A percentile compares a stretch with the other conserved stretches of the same genome.
Conservation (phyloP, 2,113 vertebrate genomes). For the Puffinus mauretanicus region DNA sequence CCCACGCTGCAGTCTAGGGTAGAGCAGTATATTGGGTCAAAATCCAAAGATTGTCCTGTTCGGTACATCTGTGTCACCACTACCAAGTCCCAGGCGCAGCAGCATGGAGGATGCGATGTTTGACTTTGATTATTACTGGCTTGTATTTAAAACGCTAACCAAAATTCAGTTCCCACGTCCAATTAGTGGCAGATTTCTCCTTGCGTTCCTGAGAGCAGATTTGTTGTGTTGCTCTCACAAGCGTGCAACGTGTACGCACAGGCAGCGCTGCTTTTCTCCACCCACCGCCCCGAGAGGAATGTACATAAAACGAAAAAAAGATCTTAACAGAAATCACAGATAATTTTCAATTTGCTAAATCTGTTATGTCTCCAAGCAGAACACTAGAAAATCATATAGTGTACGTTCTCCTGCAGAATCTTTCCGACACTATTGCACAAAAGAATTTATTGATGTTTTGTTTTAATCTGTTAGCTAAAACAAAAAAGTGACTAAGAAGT, state of each 20-base stretch:
- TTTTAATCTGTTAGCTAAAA: neutral
- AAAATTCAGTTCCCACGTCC: neutral
- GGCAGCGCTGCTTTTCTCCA: neutral
- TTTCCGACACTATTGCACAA: neutral
- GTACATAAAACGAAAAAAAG: neutral
- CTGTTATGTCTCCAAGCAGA: neutral
- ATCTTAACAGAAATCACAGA: neutral
- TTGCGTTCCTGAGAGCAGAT: slow-evolving; percentile 13
- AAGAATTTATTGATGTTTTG: neutral
- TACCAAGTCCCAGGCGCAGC: neutral
- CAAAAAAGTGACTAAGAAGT: neutral
- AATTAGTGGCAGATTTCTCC: neutral
- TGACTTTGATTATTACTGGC: neutral
- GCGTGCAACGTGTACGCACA: neutral
- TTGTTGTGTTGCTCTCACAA: neutral
- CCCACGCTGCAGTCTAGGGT: neutral
- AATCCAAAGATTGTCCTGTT: neutral
- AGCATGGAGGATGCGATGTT: neutral
- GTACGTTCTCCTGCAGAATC: neutral
- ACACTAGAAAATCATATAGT: neutral
- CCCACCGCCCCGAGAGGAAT: neutral
- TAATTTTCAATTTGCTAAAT: neutral
- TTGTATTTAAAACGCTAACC: neutral
- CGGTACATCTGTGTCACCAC: neutral
- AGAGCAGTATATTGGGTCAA: neutral